phyloP scores from a whole-genome alignment of 2,888 invertebrate species.

The Neria commutata region DNA sequence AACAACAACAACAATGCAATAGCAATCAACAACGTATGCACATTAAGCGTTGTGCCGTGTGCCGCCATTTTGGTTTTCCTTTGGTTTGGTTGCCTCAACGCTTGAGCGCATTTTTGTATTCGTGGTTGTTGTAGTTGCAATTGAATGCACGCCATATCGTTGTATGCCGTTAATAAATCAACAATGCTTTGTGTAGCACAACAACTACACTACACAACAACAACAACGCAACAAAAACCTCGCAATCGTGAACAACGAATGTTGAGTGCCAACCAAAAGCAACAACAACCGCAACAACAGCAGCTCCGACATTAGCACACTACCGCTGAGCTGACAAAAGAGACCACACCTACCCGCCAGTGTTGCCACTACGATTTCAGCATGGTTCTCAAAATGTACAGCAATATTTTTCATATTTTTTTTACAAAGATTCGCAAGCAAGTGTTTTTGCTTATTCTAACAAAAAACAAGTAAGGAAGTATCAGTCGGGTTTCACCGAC shows the following conservation, averaged over 20 bases:
- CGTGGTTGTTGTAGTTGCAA: conserved; percentile 32
- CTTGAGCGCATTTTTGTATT: conserved; percentile 11
- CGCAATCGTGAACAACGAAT: too few species aligned
- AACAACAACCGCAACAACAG: conserved; percentile 42
- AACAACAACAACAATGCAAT: conserved; percentile 10
- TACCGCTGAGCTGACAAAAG: too few species aligned
- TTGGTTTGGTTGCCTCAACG: conserved; percentile 16
- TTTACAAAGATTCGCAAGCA: too few species aligned
- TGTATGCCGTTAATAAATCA: conserved; percentile 55
- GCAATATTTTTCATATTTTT: too few species aligned
- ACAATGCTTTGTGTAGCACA: conserved; percentile 47
- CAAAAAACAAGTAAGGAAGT: too few species aligned
- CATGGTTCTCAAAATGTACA: too few species aligned
- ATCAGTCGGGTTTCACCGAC: too few species aligned
- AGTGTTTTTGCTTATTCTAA: too few species aligned
- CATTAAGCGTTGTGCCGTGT: conserved; percentile 43
- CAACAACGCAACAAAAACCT: conserved; percentile 18
- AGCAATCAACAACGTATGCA: conserved; percentile 7
- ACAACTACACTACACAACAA: conserved; percentile 34
- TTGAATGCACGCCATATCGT: conserved; percentile 43
- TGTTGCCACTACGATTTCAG: neutral
- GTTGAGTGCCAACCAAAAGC: conserved; percentile 15
- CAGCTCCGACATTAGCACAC: conserved; percentile 21
- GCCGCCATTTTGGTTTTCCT: conserved; percentile 37
- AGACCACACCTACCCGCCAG: too few species aligned